Evolutionary conservation across 2,113 vertebrate species (phyloP).

Genomic region (Cygnus buccinator): DNA sequence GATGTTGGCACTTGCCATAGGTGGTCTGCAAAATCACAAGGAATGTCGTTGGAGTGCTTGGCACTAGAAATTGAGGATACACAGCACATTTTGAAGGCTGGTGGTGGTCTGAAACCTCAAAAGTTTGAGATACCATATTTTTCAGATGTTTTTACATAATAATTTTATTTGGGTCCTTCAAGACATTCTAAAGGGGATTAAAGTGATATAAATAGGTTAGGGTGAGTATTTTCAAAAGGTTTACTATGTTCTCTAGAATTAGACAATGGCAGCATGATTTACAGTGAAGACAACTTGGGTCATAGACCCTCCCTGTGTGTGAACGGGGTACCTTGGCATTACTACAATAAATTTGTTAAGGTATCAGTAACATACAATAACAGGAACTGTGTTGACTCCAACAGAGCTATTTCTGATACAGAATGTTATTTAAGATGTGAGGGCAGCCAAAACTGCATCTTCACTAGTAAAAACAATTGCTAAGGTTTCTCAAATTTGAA

Average conservation of each 20-base stretch:
- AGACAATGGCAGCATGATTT: background rate
- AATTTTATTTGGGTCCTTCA: background rate
- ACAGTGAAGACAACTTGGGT: background rate
- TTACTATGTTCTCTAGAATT: background rate
- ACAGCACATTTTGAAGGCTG: background rate
- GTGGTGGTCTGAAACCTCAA: background rate
- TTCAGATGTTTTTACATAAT: background rate
- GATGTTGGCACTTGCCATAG: background rate
- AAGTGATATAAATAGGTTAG: background rate
- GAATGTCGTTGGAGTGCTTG: background rate
- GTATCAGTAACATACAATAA: background rate
- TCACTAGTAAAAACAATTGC: background rate
- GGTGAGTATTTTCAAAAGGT: background rate
- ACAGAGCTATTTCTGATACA: background rate
- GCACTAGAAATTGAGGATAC: background rate
- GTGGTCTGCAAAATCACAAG: background rate
- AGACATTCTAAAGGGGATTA: background rate
- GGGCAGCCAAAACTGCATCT: background rate
- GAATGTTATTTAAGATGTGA: background rate
- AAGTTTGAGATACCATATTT: background rate
- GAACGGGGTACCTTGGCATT: background rate
- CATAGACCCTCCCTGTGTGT: background rate
- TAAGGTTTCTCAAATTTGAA: background rate
- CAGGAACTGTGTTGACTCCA: background rate
- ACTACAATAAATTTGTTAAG: background rate